Base-by-base conservation (phyloP, 1,140 invertebrate genomes). In the Wiebesia pumilae region DNA sequence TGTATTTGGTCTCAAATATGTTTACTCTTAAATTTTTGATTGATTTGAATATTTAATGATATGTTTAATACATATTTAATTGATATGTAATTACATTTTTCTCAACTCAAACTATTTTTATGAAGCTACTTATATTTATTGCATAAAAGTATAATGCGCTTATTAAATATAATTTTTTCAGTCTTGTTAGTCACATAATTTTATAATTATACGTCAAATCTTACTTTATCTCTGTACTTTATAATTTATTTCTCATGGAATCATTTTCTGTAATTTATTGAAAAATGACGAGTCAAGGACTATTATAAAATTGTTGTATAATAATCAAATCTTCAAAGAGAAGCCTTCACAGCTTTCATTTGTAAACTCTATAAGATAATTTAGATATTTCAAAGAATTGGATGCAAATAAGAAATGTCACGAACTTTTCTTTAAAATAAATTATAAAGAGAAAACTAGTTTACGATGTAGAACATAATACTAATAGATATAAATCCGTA, bases 151-250 rank as follows among this genome's bases (percentile, higher is more conserved):
- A 47, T 77, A 77, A 77, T 43, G 40, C 27, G n/a, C 73, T 43
- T 16, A 47, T 77, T 51, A 79, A 54, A 33, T 43, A 51, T 54
- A 33, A 40, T 75, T 43, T 43, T 33, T n/a, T 21, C 3, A 19
- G 33, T 79, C 47, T 51, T n/a, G 30, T 30, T 27, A 65, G n/a
- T 65, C 62, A n/a, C 77, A 12, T 54, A 54, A 79, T 79, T 79
- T 33, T n/a, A n/a, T 54, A 65, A 65, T n/a, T 3, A 65, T 12
- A 30, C 27, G 62, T 16, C 14, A n/a, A 65, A 65, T 65, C 62
- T 54, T 54, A 9, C 16, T 54, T 54, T 21, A 19, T 19, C 51
- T 54, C 7, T 12, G 2, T 54, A 21, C 51, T 54, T 54, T 54
- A 54, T 16, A 54, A 54, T 54, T 54, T 54, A 54, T 54, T 62